Evolutionary conservation across 35 echinoderm and acorn worm genomes (phyloP), one percentile per base, ranked within the genome.

Genomic region (Apostichopus parvimensis): DNA sequence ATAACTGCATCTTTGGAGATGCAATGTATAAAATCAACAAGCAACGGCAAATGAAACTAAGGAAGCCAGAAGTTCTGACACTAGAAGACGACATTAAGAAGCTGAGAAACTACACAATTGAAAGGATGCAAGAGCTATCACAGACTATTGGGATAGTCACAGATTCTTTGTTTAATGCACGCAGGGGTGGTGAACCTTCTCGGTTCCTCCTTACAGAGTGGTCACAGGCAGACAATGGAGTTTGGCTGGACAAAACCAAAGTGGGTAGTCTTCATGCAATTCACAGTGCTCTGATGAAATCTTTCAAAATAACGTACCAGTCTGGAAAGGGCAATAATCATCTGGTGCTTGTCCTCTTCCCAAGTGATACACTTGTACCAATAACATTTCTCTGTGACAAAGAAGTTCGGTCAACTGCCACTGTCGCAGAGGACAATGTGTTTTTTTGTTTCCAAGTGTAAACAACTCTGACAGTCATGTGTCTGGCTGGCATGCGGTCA

Each of bases 141-240:
- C 18, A 45, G 78, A 77, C 20, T 58, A 52, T 78, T 7, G 11
- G 73, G 24, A 91, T 77, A 15, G 26, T 80, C 28, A 85, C 9
- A 61, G 23, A 9, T 85, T 26, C 92, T 8, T 6, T 95, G 4
- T 98, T 92, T 68, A 98, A 98, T 88, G 92, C 92, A 4, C 79
- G 96, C 24, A 77, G 92, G 57, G 94, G 96, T 52, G 93, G 96
- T 5, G 96, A 98, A 25, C 96, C 96, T 17, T 22, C 73, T 26
- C 78, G 92, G 25, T 68, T 98, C 4, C 25, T 87, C 11, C 25
- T 98, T 1, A 75, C 26, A 80, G 93, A 94, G 18, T 98, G 96
- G 93, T 26, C 91, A 59, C 92, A 98, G 54, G 94, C 96, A 59
- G 87, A 95, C 10, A 60, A 72, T 10, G 75, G 84, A 8, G 91